Percentiles rank a stretch among this genome's conserved stretches.
Conservation (phyloP, 2,797 vertebrate species). For the Xerus rutilus region DNA sequence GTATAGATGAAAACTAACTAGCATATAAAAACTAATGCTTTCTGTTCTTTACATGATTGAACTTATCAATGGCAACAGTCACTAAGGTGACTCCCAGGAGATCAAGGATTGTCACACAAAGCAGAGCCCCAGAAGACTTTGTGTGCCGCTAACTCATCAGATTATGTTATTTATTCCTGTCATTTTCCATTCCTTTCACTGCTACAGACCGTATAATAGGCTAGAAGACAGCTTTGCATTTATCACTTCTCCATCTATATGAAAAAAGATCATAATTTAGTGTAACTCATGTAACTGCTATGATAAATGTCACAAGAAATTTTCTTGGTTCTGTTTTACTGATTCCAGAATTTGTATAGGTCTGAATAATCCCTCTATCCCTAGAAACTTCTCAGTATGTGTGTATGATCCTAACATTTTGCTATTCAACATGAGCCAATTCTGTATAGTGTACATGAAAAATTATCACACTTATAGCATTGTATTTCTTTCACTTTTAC, state of each 20-base stretch:
- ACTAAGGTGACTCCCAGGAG: conserved; percentile 15
- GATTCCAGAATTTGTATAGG: conserved; percentile 14
- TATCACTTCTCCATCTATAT: conserved; percentile 63
- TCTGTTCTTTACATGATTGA: conserved; percentile 48
- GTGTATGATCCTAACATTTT: not conserved
- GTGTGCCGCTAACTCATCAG: conserved; percentile 55
- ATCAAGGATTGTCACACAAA: conserved; percentile 47
- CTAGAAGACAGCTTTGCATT: conserved; percentile 62
- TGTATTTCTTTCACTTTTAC: conserved; percentile 29
- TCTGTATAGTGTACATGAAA: not conserved
- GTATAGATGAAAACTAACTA: not conserved
- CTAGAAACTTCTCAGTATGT: not conserved
- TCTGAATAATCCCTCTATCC: conserved; percentile 30
- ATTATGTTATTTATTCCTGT: conserved; percentile 76
- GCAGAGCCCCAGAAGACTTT: conserved; percentile 45
- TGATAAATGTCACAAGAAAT: conserved; percentile 57
- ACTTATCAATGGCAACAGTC: conserved; percentile 32
- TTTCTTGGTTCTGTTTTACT: conserved; percentile 60
- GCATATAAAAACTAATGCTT: not conserved
- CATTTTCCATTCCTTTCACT: conserved; percentile 68
- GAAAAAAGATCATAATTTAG: conserved; percentile 68
- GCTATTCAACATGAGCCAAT: not conserved
- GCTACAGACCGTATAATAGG: conserved; percentile 31
- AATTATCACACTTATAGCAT: not conserved
- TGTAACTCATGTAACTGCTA: conserved; percentile 9